phyloP scores from a whole-genome alignment of 23 tunicate species.

The Ascidia mentula region DNA sequence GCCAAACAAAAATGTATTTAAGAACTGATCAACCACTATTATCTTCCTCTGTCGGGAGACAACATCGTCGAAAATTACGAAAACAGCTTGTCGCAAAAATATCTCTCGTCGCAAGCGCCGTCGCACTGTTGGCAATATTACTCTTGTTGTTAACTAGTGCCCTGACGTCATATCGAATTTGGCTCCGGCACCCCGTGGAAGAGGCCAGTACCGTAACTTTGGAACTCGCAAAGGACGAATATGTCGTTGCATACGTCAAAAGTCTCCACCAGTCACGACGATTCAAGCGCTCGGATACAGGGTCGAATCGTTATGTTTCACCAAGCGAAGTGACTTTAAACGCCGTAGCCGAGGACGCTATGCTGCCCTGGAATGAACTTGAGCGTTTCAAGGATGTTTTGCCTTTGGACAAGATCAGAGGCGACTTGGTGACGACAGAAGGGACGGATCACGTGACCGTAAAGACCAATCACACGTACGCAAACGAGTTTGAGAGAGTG shows the following conservation, averaged over 20 bases:
- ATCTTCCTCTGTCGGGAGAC: too few species aligned
- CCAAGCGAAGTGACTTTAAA: not conserved
- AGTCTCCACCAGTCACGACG: too few species aligned
- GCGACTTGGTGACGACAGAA: not conserved
- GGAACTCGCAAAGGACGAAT: too few species aligned
- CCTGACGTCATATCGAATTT: too few species aligned
- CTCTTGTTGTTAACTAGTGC: not conserved
- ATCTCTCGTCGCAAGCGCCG: not conserved
- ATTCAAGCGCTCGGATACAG: not conserved
- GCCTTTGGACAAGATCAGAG: not conserved
- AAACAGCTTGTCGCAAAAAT: not conserved
- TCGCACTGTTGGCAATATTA: not conserved
- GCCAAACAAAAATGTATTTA: not conserved
- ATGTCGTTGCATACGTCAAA: too few species aligned
- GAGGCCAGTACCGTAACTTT: too few species aligned
- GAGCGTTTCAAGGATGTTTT: not conserved
- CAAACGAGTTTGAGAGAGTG: conserved; percentile 2
- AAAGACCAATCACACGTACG: conserved; percentile 5
- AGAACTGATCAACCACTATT: too few species aligned
- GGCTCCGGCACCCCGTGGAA: too few species aligned
- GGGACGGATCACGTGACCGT: not conserved
- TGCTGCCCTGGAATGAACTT: not conserved
- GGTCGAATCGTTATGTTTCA: not conserved
- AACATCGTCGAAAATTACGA: not conserved
- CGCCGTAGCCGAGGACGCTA: not conserved